Evolutionary conservation across 2,797 vertebrate genomes (phyloP), one percentile per base, ranked within the genome.

Genomic region (Pempheris klunzingeri): DNA sequence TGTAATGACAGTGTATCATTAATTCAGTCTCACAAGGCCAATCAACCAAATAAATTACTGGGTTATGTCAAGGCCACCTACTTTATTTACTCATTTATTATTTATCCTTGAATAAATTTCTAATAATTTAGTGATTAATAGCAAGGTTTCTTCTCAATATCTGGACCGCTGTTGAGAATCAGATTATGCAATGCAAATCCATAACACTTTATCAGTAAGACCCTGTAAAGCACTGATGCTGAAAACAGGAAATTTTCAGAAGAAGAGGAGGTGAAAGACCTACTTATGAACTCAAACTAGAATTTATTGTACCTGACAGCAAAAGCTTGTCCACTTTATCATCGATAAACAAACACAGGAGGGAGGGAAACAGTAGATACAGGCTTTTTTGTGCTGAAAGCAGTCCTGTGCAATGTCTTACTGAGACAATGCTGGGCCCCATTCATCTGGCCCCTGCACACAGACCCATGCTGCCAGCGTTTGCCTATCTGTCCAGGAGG

Each of bases 61-160:
- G 17, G 81, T 84, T 76, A 62, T 82, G 71, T 71, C 57, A 54
- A 71, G 57, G 60, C 80, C 49, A 71, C 38, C 54, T 66, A 39
- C 52, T 69, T 67, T 78, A 77, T 75, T 84, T 79, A 74, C 77
- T 74, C 53, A 83, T 87, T 80, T 57, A 71, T 87, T 84, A 74
- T 80, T 87, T 65, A 76, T 71, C 36, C 55, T 30, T 64, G 38
- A 52, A 55, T 71, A 74, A 46, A 70, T 75, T 71, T 61, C 61
- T 52, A 71, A 83, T 81, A 67, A 84, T 78, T 79, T 38, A 28
- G 57, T 78, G 78, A 87, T 80, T 58, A 78, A 86, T 79, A 58
- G 41, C 64, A 2, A 34, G 17, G 50, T 63, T 74, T 80, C 72
- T 30, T 49, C 69, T 61, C 59, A 54, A 46, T 79, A 77, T 80